These are phyloP conservation scores for Drosophila macrospina DNA, from an alignment of 2,888 invertebrate genomes.

Conservation along the genomic window DNA sequence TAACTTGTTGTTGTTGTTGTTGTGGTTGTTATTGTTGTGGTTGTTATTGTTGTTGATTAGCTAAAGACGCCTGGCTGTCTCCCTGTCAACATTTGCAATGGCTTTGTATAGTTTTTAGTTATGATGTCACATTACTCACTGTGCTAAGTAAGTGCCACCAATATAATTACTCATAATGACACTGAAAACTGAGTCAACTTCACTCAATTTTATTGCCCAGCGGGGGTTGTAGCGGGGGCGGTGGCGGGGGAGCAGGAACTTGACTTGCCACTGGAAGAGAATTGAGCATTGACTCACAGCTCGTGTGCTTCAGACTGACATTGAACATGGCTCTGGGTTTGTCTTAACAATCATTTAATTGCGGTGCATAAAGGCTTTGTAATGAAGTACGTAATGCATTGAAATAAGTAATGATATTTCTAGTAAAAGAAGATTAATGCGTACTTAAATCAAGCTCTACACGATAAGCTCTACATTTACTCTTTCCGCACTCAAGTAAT, in stretches of 20 bases:
- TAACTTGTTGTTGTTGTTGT: neutral
- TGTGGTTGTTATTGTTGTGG: neutral
- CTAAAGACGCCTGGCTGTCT: conserved; percentile 40
- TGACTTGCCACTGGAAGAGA: neutral
- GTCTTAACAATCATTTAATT: neutral
- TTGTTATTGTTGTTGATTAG: neutral
- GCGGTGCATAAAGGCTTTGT: neutral
- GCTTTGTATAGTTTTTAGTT: conserved; percentile 27
- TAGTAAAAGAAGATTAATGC: too few species aligned
- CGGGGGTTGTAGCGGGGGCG: neutral
- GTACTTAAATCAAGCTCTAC: too few species aligned
- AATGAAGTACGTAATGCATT: neutral
- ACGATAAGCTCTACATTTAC: too few species aligned
- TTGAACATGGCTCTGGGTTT: conserved; percentile 14
- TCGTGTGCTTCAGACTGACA: conserved; percentile 27
- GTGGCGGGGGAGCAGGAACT: neutral
- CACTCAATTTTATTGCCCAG: conserved; percentile 1
- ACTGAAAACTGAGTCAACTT: conserved; percentile 36
- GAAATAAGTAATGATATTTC: neutral
- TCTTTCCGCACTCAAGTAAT: too few species aligned
- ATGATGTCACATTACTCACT: conserved; percentile 38
- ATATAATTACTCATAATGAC: conserved; percentile 29
- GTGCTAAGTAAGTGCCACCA: conserved; percentile 7
- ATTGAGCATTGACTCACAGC: conserved; percentile 29
- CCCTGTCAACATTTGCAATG: conserved; percentile 1